phyloP scores from a whole-genome alignment of 2,888 invertebrate species.

The Volucella inanis region DNA sequence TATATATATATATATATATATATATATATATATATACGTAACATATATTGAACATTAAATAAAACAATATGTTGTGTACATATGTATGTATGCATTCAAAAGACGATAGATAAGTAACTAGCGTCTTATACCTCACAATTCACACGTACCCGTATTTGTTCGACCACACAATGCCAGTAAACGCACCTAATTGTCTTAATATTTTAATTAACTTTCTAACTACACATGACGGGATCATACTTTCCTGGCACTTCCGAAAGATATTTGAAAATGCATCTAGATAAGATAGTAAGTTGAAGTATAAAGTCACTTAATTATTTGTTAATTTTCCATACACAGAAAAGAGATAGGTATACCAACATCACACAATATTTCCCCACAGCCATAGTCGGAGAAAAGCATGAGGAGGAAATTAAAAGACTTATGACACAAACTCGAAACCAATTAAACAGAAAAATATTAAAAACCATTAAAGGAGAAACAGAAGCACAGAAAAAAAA shows the following conservation, averaged over 20 bases:
- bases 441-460: conserved; percentile 74
- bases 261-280: conserved; percentile 52
- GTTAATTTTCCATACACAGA: conserved; percentile 9
- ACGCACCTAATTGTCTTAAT: conserved; percentile 69
- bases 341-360: conserved; percentile 11
- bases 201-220: conserved; percentile 71
- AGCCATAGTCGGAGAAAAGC: conserved; percentile 2
- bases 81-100: too few species aligned
- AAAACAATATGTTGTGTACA: too few species aligned
- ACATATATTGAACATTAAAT: too few species aligned
- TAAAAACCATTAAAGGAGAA: conserved; percentile 65
- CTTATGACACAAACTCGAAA: conserved; percentile 72
- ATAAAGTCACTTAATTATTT: conserved; percentile 56
- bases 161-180: conserved; percentile 45
- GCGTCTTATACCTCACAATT: conserved; percentile 11
- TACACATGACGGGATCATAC: conserved; percentile 50
- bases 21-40: too few species aligned
- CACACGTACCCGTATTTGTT: conserved; percentile 50
- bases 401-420: conserved; percentile 62
- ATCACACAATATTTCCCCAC: conserved; percentile 22
- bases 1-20: too few species aligned
- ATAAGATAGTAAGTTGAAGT: conserved; percentile 28
- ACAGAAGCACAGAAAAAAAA: conserved; percentile 14
- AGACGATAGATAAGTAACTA: too few species aligned
- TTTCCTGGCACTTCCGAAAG: conserved; percentile 69